Conservation (phyloP, 2,888 invertebrate genomes). For the Drosophila mulleri region DNA sequence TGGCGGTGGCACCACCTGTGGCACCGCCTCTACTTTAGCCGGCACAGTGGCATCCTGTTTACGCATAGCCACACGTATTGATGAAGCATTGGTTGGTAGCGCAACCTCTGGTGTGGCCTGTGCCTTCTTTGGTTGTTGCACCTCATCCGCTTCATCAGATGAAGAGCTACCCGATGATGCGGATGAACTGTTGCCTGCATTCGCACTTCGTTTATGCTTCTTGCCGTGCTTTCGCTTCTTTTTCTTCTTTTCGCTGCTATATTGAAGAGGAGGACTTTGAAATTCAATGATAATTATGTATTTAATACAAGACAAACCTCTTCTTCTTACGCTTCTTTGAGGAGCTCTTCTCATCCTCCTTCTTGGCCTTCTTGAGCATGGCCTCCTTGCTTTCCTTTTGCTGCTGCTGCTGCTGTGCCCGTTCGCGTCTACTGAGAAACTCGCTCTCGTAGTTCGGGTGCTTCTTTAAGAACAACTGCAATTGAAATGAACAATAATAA, state of each 20-base stretch:
- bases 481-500: neutral
- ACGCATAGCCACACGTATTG: conserved; percentile 88
- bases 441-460: conserved; percentile 95
- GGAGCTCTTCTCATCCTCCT: conserved; percentile 83
- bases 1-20: conserved; percentile 75
- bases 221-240: conserved; percentile 85
- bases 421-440: conserved; percentile 93
- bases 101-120: conserved; percentile 27
- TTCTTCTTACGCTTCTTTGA: conserved; percentile 87
- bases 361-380: conserved; percentile 85
- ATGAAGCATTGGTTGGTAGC: conserved; percentile 84
- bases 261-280: neutral
- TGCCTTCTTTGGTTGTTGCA: conserved; percentile 58
- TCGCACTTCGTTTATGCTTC: conserved; percentile 84
- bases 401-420: conserved; percentile 87
- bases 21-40: conserved; percentile 73
- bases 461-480: conserved; percentile 91
- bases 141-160: conserved; percentile 58
- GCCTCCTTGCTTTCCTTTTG: conserved; percentile 79
- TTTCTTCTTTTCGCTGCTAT: conserved; percentile 85
- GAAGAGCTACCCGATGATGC: conserved; percentile 75
- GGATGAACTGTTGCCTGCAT: conserved; percentile 61
- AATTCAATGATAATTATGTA: neutral
- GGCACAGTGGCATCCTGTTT: conserved; percentile 51
- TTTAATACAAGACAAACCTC: conserved; percentile 79